Evolutionary conservation across 2,113 vertebrate species (phyloP).

Genomic region (Fregetta grallaria): DNA sequence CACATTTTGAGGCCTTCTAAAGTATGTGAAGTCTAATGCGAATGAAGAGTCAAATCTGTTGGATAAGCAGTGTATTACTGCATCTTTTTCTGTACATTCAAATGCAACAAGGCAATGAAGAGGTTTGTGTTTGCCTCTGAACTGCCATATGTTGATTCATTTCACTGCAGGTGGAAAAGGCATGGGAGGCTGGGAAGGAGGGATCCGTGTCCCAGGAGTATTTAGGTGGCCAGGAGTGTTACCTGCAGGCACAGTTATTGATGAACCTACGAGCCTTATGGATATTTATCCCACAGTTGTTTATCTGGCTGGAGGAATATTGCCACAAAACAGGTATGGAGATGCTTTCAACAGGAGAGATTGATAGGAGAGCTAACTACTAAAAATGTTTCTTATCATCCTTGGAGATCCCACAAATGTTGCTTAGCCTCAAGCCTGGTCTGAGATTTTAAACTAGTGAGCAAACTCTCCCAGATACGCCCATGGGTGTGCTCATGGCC

Average conservation of each 20-base stretch:
- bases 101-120: background rate
- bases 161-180: slow-evolving; percentile 79
- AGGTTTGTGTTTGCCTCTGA: background rate
- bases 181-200: slow-evolving; percentile 89
- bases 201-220: slow-evolving; percentile 86
- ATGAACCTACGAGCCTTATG: slow-evolving; percentile 87
- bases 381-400: background rate
- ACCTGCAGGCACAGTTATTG: slow-evolving; percentile 70
- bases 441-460: background rate
- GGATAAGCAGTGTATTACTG: background rate
- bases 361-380: background rate
- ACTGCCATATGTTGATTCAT: background rate
- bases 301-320: slow-evolving; percentile 66
- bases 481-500: no score
- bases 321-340: slow-evolving; percentile 74
- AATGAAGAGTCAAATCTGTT: background rate
- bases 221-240: slow-evolving; percentile 82
- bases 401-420: background rate
- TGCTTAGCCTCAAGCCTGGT: background rate
- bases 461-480: background rate
- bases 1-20: background rate
- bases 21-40: background rate
- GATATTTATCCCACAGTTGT: slow-evolving; percentile 84
- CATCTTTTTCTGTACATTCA: background rate
- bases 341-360: background rate